A percentile compares a stretch with the other conserved stretches of the same genome.
Evolutionary conservation across 2,888 invertebrate genomes (phyloP).

Genomic region (Pollenia griseotomentosa): DNA sequence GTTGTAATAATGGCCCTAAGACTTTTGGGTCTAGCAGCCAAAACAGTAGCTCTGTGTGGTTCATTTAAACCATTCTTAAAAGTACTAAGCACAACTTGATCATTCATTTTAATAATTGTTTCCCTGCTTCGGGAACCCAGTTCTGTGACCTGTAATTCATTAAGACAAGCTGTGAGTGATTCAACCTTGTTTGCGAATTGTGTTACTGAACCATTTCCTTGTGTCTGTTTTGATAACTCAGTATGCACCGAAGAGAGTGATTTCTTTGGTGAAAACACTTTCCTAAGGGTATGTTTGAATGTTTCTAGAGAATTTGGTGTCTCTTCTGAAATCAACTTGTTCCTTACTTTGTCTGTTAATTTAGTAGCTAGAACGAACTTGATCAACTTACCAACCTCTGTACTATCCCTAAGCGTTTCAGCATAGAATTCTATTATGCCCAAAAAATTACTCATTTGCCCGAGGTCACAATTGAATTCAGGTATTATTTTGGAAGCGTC

Average conservation of each 20-base stretch:
- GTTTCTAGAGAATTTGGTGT: neutral
- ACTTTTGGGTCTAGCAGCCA: conserved; percentile 15
- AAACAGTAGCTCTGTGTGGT: conserved; percentile 17
- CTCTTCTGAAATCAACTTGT: no score
- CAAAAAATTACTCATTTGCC: conserved; percentile 1
- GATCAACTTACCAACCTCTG: conserved; percentile 1
- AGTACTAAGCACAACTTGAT: conserved; percentile 3
- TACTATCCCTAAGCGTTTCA: no score
- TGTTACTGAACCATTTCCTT: no score
- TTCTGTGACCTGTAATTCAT: conserved; percentile 9
- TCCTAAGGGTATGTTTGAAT: neutral
- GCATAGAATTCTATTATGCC: conserved; percentile 17
- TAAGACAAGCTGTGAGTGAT: conserved; percentile 3
- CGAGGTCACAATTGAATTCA: neutral
- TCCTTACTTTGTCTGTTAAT: conserved; percentile 4
- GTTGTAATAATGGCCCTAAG: no score
- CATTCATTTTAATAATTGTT: neutral
- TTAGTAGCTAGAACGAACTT: conserved; percentile 3
- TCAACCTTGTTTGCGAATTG: conserved; percentile 12
- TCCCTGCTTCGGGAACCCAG: neutral
- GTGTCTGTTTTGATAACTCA: conserved; percentile 11
- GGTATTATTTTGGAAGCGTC: no score
- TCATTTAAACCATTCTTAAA: conserved; percentile 27
- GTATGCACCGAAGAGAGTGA: conserved; percentile 5
- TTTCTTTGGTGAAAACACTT: conserved; percentile 1